Base-by-base conservation (phyloP, 1,140 invertebrate genomes). In the Scylla paramamosain region DNA sequence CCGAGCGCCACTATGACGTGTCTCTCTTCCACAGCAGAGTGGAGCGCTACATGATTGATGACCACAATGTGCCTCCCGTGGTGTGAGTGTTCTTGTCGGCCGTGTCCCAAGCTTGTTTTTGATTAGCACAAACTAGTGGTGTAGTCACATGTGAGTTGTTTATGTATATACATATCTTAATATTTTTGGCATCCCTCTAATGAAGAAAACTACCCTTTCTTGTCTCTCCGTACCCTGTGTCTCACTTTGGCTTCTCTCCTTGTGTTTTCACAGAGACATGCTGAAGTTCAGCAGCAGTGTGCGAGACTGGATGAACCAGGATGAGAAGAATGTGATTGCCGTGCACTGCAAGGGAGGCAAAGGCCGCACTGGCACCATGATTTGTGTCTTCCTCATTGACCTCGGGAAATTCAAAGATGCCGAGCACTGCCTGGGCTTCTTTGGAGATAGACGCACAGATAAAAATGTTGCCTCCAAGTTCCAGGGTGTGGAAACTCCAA, bases 331-430 rank as follows among this genome's bases (percentile, higher is more conserved):
- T 96, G 97, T 98, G 0, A 97, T 98, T 77, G 98, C 97, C 20
- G 97, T 98, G 46, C 98, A 98, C 96, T 98, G 98, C 96, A 98
- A 98, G 96, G 98, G 98, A 31, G 98, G 98, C 4, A 98, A 98
- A 96, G 97, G 97, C 1, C 96, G 97, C 39, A 98, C 97, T 29
- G 97, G 97, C 32, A 97, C 97, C n/a, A 97, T 98, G 97, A 97
- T 98, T 45, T 97, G 97, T 96, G 97, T 97, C 10, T 97, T 97
- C 97, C 96, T 98, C 0, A 97, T 98, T 8, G 97, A 97, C 95
- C 97, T 97, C 94, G 97, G 97, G 6, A 94, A 97, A 20, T 97
- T 97, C 96, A 97, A 97, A 48, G 97, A 97, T 95, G 97, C 97
- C 12, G 96, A 97, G 96, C 97, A 97, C 92, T 97, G 97, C 96